phyloP scores from a whole-genome alignment of 2,888 invertebrate species.

The Scaptomyza polygonia region DNA sequence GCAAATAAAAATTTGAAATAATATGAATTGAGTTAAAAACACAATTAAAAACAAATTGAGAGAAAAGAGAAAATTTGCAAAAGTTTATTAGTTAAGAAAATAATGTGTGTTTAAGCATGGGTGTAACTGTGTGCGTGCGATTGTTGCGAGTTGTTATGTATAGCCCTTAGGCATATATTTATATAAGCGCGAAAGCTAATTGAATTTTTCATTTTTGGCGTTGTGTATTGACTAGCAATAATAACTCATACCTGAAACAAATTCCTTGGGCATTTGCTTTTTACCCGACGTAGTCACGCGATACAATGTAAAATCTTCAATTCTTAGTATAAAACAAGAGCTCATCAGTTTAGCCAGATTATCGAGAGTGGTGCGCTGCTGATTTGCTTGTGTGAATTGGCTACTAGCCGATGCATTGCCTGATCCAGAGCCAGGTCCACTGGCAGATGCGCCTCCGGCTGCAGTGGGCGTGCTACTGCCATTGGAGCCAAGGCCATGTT shows the following conservation, averaged over 20 bases:
- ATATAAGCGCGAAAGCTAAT: not conserved
- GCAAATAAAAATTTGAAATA: slow-evolving; percentile 17
- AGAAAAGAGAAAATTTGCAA: slow-evolving; percentile 33
- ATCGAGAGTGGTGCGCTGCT: slow-evolving; percentile 86
- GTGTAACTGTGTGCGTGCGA: not conserved
- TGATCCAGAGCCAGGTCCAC: slow-evolving; percentile 40
- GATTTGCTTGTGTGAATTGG: slow-evolving; percentile 86
- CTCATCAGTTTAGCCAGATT: slow-evolving; percentile 95
- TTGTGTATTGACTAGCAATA: not conserved
- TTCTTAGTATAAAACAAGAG: slow-evolving; percentile 93
- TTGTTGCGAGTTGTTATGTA: not conserved
- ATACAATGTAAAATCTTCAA: slow-evolving; percentile 96
- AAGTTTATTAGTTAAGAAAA: slow-evolving; percentile 33
- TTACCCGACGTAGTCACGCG: slow-evolving; percentile 91
- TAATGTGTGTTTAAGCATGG: slow-evolving; percentile 1
- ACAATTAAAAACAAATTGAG: slow-evolving; percentile 15
- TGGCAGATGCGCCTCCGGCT: slow-evolving; percentile 46
- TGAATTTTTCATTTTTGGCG: not conserved
- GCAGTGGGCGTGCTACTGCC: slow-evolving; percentile 66
- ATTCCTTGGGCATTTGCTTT: slow-evolving; percentile 91
- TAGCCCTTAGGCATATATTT: not conserved
- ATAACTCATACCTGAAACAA: slow-evolving; percentile 87
- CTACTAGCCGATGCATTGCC: slow-evolving; percentile 70
- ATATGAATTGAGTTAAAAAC: slow-evolving; percentile 31
- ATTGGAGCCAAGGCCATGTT: slow-evolving; percentile 63